Conservation (phyloP, 2,797 vertebrate species). For the Oryzias sinensis region DNA sequence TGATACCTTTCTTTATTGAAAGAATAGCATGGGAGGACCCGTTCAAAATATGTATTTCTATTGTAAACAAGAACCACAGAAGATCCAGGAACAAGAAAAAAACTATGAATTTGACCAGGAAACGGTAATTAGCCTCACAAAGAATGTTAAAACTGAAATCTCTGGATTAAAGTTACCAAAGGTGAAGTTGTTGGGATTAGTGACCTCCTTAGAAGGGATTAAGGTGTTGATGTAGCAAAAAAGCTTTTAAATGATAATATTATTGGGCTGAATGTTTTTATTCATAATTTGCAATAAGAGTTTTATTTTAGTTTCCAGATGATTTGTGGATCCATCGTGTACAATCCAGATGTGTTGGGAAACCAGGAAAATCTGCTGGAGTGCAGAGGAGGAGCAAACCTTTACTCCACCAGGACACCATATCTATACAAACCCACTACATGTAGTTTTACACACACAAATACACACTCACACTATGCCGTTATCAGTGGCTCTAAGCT, state of each 20-base stretch:
- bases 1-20: too few relatives aligned
- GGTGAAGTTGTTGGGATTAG: too few relatives aligned
- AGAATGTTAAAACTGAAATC: too few relatives aligned
- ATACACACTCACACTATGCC: conserved; percentile 12
- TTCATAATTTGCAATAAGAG: not conserved
- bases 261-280: not conserved
- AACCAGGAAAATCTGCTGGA: not conserved
- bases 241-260: not conserved
- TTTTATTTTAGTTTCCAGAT: not conserved
- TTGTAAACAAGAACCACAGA: too few relatives aligned
- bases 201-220: too few relatives aligned
- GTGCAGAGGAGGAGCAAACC: not conserved
- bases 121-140: too few relatives aligned
- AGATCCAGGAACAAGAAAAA: too few relatives aligned
- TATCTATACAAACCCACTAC: conserved; percentile 2
- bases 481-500: conserved; percentile 70
- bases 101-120: too few relatives aligned
- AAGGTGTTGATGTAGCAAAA: too few relatives aligned
- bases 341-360: not conserved
- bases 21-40: too few relatives aligned
- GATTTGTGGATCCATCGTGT: not conserved
- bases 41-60: too few relatives aligned
- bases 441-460: conserved; percentile 12
- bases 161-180: too few relatives aligned
- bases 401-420: conserved; percentile 6